A percentile compares a stretch with the other conserved stretches of the same genome.
phyloP scores from a whole-genome alignment of 1,140 invertebrate genomes.

The Conopomorpha cramerella region DNA sequence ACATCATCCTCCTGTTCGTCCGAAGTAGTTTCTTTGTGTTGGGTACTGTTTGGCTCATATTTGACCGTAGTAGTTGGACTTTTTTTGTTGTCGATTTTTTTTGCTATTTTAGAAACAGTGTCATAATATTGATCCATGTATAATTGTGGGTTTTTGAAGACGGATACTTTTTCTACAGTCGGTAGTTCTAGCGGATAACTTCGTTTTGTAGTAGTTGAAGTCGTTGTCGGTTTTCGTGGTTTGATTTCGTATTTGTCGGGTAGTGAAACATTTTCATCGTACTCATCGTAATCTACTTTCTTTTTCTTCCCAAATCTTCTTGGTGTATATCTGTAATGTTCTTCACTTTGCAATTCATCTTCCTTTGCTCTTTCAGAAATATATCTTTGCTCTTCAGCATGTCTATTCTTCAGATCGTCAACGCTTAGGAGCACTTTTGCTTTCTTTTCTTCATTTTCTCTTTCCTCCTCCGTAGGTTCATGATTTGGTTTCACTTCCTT shows the following conservation, averaged over 20 bases:
- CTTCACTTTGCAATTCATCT: slow-evolving; percentile 35
- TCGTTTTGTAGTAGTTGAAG: slow-evolving; percentile 7
- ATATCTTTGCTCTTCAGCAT: slow-evolving; percentile 32
- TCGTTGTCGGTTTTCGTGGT: slow-evolving; percentile 14
- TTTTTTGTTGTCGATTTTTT: too few relatives aligned
- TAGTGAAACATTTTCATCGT: slow-evolving; percentile 11
- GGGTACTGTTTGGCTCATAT: slow-evolving; percentile 5
- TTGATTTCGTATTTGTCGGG: slow-evolving; percentile 30
- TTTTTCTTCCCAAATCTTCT: slow-evolving; percentile 20
- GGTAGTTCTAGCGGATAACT: slow-evolving; percentile 11
- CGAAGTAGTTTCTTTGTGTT: slow-evolving; percentile 17
- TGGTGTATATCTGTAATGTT: slow-evolving; percentile 8
- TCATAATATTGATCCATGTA: too few relatives aligned
- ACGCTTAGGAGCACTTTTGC: slow-evolving; percentile 33
- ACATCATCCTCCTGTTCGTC: slow-evolving; percentile 5
- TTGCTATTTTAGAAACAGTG: too few relatives aligned
- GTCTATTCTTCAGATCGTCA: slow-evolving; percentile 40
- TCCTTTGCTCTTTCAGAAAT: slow-evolving; percentile 40
- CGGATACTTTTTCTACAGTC: slow-evolving; percentile 23
- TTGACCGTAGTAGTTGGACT: background rate
- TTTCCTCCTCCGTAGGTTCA: background rate
- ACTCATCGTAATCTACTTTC: slow-evolving; percentile 10
- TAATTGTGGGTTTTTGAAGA: slow-evolving; percentile 34
- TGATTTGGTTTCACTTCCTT: slow-evolving; percentile 5
- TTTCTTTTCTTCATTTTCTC: slow-evolving; percentile 20